Conservation (phyloP, 1,140 invertebrate genomes). For the Thaumatotibia leucotreta region DNA sequence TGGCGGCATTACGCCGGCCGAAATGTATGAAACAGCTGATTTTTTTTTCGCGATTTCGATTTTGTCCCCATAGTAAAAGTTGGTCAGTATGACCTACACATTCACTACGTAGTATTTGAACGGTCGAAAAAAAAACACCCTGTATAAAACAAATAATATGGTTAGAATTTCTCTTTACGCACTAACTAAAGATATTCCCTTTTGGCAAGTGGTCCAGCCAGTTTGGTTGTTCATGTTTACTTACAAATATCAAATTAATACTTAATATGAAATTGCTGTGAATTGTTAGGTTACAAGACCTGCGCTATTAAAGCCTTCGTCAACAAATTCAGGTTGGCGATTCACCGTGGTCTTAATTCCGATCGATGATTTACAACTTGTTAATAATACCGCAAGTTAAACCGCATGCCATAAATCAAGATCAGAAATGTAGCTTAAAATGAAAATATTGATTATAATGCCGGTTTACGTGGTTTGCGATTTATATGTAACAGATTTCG, state of each 20-base stretch:
- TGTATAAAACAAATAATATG: too few relatives aligned
- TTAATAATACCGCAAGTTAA: slow-evolving; percentile 72
- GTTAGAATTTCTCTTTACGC: too few relatives aligned
- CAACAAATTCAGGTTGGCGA: slow-evolving; percentile 51
- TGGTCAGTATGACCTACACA: too few relatives aligned
- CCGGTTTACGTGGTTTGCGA: slow-evolving; percentile 53
- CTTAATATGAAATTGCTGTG: too few relatives aligned
- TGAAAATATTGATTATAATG: slow-evolving; percentile 74
- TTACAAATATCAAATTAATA: not conserved
- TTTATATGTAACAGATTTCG: slow-evolving; percentile 37
- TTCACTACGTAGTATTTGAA: too few relatives aligned
- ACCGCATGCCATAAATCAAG: slow-evolving; percentile 68
- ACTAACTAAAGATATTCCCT: too few relatives aligned
- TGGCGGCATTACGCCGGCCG: too few relatives aligned
- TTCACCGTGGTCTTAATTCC: slow-evolving; percentile 68
- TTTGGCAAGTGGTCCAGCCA: too few relatives aligned
- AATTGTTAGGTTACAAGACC: not conserved
- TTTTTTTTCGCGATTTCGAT: too few relatives aligned
- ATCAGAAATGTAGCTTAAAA: slow-evolving; percentile 62
- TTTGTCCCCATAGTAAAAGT: too few relatives aligned
- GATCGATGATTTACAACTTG: slow-evolving; percentile 71
- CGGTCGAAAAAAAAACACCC: too few relatives aligned
- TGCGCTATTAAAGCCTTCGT: slow-evolving; percentile 41
- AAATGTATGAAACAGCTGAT: too few relatives aligned
- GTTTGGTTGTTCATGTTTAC: not conserved